A percentile compares a stretch with the other conserved stretches of the same genome.
These are phyloP conservation scores for Aldabrachelys gigantea DNA, from an alignment of 2,113 vertebrate species.

Conservation along the genomic window DNA sequence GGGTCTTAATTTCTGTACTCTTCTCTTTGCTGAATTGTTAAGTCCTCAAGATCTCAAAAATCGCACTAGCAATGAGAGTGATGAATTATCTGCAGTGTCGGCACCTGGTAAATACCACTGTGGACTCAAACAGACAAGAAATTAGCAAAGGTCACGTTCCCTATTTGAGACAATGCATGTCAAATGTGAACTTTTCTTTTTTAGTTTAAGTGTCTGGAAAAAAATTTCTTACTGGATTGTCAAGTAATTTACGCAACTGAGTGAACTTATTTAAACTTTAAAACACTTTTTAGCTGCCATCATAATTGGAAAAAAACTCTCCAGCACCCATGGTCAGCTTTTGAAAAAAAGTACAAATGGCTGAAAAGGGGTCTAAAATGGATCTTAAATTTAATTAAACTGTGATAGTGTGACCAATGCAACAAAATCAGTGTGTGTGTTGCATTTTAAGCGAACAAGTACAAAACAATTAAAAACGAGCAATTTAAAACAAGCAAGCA, in stretches of 20 bases:
- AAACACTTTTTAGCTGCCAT: neutral
- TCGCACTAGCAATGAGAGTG: rapidly evolving
- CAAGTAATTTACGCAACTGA: neutral
- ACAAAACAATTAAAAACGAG: neutral
- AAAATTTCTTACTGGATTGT: neutral
- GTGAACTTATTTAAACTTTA: neutral
- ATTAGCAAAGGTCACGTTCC: rapidly evolving
- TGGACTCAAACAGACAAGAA: neutral
- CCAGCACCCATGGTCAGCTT: neutral
- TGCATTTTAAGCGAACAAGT: neutral
- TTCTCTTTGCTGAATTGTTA: neutral
- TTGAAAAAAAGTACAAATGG: neutral
- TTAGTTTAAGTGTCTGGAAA: neutral
- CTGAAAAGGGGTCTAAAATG: neutral
- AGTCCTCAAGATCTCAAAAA: neutral
- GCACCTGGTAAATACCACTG: neutral
- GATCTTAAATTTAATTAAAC: neutral
- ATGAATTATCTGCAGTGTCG: neutral
- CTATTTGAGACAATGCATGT: neutral
- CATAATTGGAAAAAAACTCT: neutral
- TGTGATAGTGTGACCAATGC: rapidly evolving
- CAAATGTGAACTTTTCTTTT: neutral
- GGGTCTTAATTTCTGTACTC: neutral
- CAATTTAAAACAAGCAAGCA: neutral
- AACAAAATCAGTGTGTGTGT: neutral